phyloP scores from a whole-genome alignment of 1,140 invertebrate species.

The Parasteatoda tepidariorum region DNA sequence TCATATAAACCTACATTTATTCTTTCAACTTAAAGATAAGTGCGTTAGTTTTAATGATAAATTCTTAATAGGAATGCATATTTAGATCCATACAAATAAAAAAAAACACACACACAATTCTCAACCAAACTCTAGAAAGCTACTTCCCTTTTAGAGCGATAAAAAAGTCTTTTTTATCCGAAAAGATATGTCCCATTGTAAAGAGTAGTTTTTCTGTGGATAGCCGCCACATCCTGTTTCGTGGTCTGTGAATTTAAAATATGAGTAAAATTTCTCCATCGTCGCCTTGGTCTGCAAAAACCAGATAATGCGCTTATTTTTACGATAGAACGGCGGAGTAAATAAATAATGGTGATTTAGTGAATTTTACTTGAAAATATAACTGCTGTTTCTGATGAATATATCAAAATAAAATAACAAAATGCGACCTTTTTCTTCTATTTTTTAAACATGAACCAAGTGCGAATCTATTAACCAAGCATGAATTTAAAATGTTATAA shows the following conservation, averaged over 20 bases:
- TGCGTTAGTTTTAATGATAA: background rate
- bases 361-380: background rate
- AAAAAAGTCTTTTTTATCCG: background rate
- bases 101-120: background rate
- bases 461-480: too few species aligned
- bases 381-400: background rate
- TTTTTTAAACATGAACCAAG: too few species aligned
- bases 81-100: background rate
- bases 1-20: background rate
- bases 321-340: background rate
- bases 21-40: background rate
- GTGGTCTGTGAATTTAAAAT: background rate
- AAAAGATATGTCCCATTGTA: background rate
- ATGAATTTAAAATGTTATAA: too few species aligned
- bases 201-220: background rate
- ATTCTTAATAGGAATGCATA: background rate
- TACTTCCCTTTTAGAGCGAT: background rate
- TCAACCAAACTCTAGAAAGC: background rate
- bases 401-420: background rate
- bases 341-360: background rate
- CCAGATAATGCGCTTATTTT: background rate
- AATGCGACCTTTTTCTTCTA: too few species aligned
- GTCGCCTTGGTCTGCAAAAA: background rate
- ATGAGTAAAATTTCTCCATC: background rate
- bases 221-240: background rate